A percentile compares a stretch with the other conserved stretches of the same genome.
These are phyloP conservation scores for Tipula confusa DNA, from an alignment of 2,888 invertebrate genomes.

Conservation along the genomic window DNA sequence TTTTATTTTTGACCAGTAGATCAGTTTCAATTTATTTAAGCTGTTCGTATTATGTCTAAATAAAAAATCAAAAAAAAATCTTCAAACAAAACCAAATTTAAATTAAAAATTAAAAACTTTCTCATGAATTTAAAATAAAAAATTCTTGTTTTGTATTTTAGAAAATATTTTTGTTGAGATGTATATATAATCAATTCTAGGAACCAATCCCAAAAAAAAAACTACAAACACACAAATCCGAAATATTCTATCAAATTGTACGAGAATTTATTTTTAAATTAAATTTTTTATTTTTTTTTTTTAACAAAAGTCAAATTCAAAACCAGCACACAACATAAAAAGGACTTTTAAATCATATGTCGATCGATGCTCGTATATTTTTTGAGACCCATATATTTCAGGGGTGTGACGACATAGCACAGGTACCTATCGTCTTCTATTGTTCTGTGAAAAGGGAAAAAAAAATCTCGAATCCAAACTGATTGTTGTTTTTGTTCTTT, in stretches of 20 bases:
- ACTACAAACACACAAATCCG: not conserved
- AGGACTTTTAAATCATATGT: slow-evolving; percentile 3
- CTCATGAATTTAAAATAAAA: not conserved
- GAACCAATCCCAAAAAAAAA: slow-evolving; percentile 1
- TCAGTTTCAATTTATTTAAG: not conserved
- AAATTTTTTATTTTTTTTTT: not conserved
- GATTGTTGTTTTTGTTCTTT: not conserved
- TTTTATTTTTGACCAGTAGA: not conserved
- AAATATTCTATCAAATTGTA: not conserved
- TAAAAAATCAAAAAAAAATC: not conserved
- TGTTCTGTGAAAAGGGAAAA: not conserved
- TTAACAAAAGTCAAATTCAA: slow-evolving; percentile 8
- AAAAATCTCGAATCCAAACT: not conserved
- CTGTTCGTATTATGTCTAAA: slow-evolving; percentile 1
- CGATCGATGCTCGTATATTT: not conserved
- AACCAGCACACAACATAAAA: not conserved
- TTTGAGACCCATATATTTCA: not conserved
- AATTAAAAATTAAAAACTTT: not conserved
- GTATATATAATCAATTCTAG: not conserved
- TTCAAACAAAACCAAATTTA: not conserved
- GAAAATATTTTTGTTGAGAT: not conserved
- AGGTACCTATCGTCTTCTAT: not conserved
- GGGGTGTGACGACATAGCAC: slow-evolving; percentile 3
- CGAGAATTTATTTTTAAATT: not conserved
- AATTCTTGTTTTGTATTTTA: slow-evolving; percentile 6